phyloP scores from a whole-genome alignment of 2,797 vertebrate genomes.

The Gymnocypris eckloni region DNA sequence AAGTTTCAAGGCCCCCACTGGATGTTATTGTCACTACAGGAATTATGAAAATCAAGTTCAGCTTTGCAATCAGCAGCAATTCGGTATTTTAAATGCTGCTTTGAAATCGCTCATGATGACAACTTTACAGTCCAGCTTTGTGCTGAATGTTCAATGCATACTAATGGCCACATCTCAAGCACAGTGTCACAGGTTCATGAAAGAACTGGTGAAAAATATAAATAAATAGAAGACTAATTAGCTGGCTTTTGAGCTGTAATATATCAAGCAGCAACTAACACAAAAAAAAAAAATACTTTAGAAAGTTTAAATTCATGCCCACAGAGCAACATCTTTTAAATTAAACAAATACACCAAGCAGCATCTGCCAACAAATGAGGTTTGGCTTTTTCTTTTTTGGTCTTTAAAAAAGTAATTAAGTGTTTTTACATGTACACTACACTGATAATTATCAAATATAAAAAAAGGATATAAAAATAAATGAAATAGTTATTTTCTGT shows the following conservation, averaged over 20 bases:
- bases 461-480: not conserved
- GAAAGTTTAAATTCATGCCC: not conserved
- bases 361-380: not conserved
- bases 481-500: not conserved
- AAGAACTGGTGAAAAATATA: not conserved
- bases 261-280: not conserved
- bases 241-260: not conserved
- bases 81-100: not conserved
- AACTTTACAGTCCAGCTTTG: not conserved
- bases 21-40: slow-evolving; percentile 17
- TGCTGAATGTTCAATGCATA: not conserved
- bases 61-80: slow-evolving; percentile 18
- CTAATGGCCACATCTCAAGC: slow-evolving; percentile 3
- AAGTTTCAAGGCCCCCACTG: slow-evolving; percentile 29
- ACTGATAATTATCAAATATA: not conserved
- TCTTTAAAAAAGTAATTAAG: not conserved
- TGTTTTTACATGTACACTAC: not conserved
- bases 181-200: not conserved
- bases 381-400: not conserved
- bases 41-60: not conserved
- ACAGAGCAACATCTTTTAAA: not conserved
- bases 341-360: not conserved
- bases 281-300: not conserved
- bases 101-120: not conserved
- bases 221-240: not conserved